These are phyloP conservation scores for Drosophila mimetica DNA, from an alignment of 2,888 invertebrate genomes.

Conservation along the genomic window DNA sequence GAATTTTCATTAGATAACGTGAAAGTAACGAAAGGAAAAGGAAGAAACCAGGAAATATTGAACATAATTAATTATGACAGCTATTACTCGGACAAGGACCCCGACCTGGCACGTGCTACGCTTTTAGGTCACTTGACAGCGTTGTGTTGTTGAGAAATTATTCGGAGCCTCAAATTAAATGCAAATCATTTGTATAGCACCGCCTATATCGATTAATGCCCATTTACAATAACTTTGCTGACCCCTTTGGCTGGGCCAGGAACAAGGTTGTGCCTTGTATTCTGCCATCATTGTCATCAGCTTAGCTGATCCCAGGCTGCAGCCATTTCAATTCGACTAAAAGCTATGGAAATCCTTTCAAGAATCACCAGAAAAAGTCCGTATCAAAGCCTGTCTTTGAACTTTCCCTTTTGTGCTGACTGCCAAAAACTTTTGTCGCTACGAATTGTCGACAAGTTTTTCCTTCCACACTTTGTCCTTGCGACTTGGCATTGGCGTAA, in stretches of 20 bases:
- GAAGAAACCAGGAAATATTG: slow-evolving; percentile 38
- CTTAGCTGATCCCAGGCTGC: slow-evolving; percentile 5
- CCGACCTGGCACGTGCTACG: slow-evolving; percentile 40
- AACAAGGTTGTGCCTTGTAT: slow-evolving; percentile 1
- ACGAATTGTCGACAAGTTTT: slow-evolving; percentile 62
- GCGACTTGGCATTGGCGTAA: slow-evolving; percentile 56
- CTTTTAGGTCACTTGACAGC: slow-evolving; percentile 9
- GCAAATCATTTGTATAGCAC: slow-evolving; percentile 35
- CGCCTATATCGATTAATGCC: slow-evolving; percentile 24
- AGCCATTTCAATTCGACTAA: slow-evolving; percentile 53
- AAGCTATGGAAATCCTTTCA: slow-evolving; percentile 40
- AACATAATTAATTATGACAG: slow-evolving; percentile 56
- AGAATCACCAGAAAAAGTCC: slow-evolving; percentile 17
- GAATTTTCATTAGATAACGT: too few species aligned
- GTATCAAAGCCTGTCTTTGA: slow-evolving; percentile 42
- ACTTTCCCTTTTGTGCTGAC: slow-evolving; percentile 35
- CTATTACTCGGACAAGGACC: slow-evolving; percentile 42
- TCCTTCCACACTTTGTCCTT: slow-evolving; percentile 42
- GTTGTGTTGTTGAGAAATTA: slow-evolving; percentile 45
- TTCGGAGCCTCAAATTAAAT: slow-evolving; percentile 35
- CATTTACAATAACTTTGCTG: slow-evolving; percentile 44
- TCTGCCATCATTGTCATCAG: slow-evolving; percentile 18
- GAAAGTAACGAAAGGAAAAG: not conserved
- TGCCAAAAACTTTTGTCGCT: slow-evolving; percentile 26
- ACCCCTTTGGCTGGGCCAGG: slow-evolving; percentile 30